phyloP scores from a whole-genome alignment of 2,113 vertebrate genomes.

The Myotis brandtii region DNA sequence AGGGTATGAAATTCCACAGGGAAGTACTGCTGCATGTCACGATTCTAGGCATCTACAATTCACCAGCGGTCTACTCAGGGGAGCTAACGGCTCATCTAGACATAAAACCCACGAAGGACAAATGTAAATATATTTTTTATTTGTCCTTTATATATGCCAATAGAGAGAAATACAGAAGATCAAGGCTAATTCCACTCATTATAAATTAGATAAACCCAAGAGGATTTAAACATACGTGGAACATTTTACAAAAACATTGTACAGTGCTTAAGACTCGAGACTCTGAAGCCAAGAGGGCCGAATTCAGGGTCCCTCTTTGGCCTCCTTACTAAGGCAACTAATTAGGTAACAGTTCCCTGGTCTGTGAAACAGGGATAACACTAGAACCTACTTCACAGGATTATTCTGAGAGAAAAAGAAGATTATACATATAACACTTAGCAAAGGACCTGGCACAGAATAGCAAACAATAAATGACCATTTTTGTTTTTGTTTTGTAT shows the following conservation, averaged over 20 bases:
- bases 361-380: too few relatives aligned
- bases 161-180: background rate
- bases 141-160: background rate
- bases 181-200: background rate
- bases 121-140: constrained; percentile 16
- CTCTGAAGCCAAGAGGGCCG: background rate
- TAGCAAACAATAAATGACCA: constrained; percentile 27
- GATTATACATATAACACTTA: constrained; percentile 2
- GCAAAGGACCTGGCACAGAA: background rate
- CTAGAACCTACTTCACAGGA: too few relatives aligned
- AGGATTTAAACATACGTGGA: background rate
- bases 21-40: background rate
- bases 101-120: constrained; percentile 5
- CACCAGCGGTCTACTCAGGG: background rate
- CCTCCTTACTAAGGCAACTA: background rate
- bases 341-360: background rate
- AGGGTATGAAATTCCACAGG: background rate
- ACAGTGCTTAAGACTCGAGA: background rate
- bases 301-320: background rate
- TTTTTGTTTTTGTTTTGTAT: constrained; percentile 18
- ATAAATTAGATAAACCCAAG: background rate
- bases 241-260: background rate
- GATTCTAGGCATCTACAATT: background rate
- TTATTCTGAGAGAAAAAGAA: background rate
- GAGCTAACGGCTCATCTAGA: background rate